Percentiles rank a stretch among this genome's conserved stretches.
Conservation (phyloP, 2,113 vertebrate genomes). For the Cyphomyrus plagiostoma region DNA sequence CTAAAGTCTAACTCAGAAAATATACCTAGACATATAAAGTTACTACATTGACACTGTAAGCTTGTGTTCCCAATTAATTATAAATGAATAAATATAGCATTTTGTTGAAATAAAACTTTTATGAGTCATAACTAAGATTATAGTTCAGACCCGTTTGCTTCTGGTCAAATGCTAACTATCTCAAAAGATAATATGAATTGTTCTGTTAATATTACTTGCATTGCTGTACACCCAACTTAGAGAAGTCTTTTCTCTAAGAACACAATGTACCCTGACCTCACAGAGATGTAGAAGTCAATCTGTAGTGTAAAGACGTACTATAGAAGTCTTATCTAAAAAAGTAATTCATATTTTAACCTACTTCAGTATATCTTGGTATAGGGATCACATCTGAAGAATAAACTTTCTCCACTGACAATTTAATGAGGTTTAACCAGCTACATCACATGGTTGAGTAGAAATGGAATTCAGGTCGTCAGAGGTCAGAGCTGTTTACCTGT, state of each 20-base stretch:
- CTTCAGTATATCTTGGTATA: background rate
- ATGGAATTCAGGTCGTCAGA: background rate
- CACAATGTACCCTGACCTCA: background rate
- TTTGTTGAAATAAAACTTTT: background rate
- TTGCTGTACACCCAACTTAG: background rate
- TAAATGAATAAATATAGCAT: background rate
- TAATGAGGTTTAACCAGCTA: constrained; percentile 4
- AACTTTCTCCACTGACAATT: background rate
- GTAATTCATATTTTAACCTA: background rate
- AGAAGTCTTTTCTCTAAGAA: background rate
- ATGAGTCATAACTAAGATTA: background rate
- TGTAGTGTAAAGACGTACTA: background rate
- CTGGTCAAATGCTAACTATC: background rate
- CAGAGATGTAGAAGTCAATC: background rate
- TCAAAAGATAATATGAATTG: background rate
- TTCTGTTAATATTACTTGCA: background rate
- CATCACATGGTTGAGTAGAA: background rate
- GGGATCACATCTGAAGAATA: background rate
- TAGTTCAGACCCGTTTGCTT: background rate
- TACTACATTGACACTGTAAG: background rate
- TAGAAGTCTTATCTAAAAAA: background rate
- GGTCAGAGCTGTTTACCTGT: background rate
- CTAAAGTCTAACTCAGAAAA: background rate
- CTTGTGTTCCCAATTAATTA: background rate
- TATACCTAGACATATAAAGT: background rate